Percentiles rank a stretch among this genome's conserved stretches.
Conservation (phyloP, 2,113 vertebrate genomes). For the Psilopogon haemacephalus region DNA sequence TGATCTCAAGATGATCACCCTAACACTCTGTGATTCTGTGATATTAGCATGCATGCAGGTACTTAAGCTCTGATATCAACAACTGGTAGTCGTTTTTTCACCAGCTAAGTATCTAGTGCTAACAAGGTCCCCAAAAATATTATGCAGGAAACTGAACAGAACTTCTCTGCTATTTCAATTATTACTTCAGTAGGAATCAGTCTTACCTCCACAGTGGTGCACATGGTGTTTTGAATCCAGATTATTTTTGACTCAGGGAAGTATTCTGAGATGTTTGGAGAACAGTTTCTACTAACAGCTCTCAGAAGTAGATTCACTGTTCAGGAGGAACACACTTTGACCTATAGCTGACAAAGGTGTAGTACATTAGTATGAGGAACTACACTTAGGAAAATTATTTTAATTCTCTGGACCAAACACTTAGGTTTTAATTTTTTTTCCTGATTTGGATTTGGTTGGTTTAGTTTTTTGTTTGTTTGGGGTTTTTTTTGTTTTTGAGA, state of each 20-base stretch:
- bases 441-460: background rate
- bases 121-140: background rate
- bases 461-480: too few relatives aligned
- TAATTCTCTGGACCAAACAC: accelerated
- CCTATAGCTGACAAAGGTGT: background rate
- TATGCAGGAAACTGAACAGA: background rate
- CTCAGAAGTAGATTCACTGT: background rate
- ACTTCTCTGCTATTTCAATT: background rate
- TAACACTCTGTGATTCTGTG: too few relatives aligned
- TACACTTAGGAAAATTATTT: background rate
- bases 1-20: too few relatives aligned
- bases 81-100: background rate
- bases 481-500: background rate
- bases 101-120: background rate
- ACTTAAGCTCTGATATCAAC: background rate
- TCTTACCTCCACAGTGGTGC: background rate
- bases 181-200: background rate
- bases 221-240: background rate
- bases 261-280: background rate
- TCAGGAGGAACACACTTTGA: accelerated
- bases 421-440: too few relatives aligned
- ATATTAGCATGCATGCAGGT: background rate
- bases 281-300: background rate
- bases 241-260: background rate
- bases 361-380: background rate